Conservation (phyloP, 2,888 invertebrate genomes). For the Bellardia pandia region DNA sequence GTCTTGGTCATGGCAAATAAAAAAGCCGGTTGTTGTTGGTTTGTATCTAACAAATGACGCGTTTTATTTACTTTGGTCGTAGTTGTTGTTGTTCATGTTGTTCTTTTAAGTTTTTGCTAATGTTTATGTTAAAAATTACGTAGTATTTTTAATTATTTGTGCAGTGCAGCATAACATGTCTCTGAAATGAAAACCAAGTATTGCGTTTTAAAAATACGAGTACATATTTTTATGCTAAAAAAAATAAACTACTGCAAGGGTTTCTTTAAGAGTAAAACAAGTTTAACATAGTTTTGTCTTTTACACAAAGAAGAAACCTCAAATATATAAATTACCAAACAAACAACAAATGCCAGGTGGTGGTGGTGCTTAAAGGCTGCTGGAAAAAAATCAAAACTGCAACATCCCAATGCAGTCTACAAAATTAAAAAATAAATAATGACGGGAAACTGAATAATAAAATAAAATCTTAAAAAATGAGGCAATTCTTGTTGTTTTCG, state of each 20-base stretch:
- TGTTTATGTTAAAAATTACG: slow-evolving; percentile 13
- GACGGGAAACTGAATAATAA: slow-evolving; percentile 48
- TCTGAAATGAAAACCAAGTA: slow-evolving; percentile 55
- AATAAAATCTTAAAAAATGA: slow-evolving; percentile 7
- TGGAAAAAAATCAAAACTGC: slow-evolving; percentile 7
- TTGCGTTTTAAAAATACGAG: slow-evolving; percentile 23
- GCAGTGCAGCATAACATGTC: slow-evolving; percentile 62
- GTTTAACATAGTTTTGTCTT: slow-evolving; percentile 3
- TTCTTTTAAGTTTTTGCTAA: background rate
- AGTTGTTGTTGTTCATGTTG: background rate
- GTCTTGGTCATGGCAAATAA: slow-evolving; percentile 51
- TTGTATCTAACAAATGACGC: slow-evolving; percentile 44
- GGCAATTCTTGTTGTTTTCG: background rate
- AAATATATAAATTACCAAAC: slow-evolving; percentile 6
- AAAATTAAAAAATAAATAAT: slow-evolving; percentile 32
- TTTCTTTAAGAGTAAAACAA: background rate
- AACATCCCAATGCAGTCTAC: slow-evolving; percentile 6
- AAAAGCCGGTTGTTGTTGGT: slow-evolving; percentile 27
- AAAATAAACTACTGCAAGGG: slow-evolving; percentile 20
- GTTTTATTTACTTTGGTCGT: slow-evolving; percentile 32
- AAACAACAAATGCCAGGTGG: slow-evolving; percentile 41
- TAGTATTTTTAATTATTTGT: slow-evolving; percentile 31
- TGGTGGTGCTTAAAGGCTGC: background rate
- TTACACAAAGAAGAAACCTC: background rate
- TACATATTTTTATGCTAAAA: background rate